These are phyloP conservation scores for Germaria angustata DNA, from an alignment of 2,888 invertebrate genomes.

Conservation along the genomic window DNA sequence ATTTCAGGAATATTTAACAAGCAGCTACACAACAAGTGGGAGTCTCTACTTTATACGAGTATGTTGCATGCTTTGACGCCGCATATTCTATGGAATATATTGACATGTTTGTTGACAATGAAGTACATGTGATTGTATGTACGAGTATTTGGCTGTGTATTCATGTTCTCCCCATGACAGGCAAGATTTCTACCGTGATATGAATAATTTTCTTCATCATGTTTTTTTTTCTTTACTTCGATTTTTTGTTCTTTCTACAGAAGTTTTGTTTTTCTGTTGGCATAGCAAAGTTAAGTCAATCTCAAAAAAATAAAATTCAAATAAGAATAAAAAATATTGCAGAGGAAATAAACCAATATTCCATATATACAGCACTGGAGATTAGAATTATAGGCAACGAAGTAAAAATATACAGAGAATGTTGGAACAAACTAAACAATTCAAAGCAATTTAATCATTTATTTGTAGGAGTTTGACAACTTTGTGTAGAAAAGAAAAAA, in stretches of 20 bases:
- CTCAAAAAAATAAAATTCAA: neutral
- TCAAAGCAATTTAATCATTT: too few species aligned
- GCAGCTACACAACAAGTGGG: conserved; percentile 14
- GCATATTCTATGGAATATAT: conserved; percentile 16
- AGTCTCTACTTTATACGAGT: neutral
- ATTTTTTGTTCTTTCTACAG: neutral
- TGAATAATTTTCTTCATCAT: conserved; percentile 41
- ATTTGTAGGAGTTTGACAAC: too few species aligned
- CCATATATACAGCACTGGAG: neutral
- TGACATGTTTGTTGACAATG: conserved; percentile 24
- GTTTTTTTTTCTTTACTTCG: neutral
- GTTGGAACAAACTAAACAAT: too few species aligned
- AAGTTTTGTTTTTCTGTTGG: conserved; percentile 26
- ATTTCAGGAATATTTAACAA: conserved; percentile 27
- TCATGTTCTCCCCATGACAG: conserved; percentile 21
- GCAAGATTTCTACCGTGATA: conserved; percentile 56
- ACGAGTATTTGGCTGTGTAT: neutral
- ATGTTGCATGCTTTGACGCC: conserved; percentile 22
- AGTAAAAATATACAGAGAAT: too few species aligned
- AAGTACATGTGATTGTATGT: neutral
- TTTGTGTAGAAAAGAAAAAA: too few species aligned
- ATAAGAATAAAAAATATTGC: too few species aligned
- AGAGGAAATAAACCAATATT: conserved; percentile 20
- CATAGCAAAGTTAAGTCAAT: conserved; percentile 44
- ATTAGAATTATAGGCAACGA: neutral